Conservation (phyloP, 2,888 invertebrate genomes). For the Nysson spinosus region DNA sequence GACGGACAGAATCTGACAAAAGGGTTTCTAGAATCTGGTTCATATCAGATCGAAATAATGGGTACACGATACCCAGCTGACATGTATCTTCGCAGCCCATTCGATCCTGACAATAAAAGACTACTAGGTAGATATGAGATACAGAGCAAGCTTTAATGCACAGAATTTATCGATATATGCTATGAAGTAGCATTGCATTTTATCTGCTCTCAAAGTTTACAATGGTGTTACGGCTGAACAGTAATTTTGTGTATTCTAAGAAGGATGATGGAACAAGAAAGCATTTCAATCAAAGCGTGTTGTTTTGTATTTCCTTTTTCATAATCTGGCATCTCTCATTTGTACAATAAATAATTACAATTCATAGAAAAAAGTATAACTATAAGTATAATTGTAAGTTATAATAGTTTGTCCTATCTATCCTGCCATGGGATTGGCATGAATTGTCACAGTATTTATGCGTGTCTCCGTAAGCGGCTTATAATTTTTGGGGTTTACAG, state of each 20-base stretch:
- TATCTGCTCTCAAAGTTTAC: no score
- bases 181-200: no score
- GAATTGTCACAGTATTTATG: constrained; percentile 94
- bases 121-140: constrained; percentile 80
- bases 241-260: no score
- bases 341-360: not conserved
- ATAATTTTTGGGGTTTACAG: constrained; percentile 96
- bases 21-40: constrained; percentile 84
- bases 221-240: no score
- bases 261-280: no score
- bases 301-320: no score
- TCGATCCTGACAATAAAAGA: constrained; percentile 88
- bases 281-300: no score
- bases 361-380: not conserved
- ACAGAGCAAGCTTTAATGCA: no score
- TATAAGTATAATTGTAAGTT: not conserved
- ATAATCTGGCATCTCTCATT: no score
- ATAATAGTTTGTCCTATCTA: constrained; percentile 69
- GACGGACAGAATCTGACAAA: constrained; percentile 82
- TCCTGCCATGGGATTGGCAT: constrained; percentile 97
- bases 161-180: no score
- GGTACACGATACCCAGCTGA: constrained; percentile 85
- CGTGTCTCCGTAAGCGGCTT: constrained; percentile 91
- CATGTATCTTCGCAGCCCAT: constrained; percentile 86
- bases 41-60: constrained; percentile 89